phyloP scores from a whole-genome alignment of 2,888 invertebrate species.

The Dasysyrphus tricinctus region DNA sequence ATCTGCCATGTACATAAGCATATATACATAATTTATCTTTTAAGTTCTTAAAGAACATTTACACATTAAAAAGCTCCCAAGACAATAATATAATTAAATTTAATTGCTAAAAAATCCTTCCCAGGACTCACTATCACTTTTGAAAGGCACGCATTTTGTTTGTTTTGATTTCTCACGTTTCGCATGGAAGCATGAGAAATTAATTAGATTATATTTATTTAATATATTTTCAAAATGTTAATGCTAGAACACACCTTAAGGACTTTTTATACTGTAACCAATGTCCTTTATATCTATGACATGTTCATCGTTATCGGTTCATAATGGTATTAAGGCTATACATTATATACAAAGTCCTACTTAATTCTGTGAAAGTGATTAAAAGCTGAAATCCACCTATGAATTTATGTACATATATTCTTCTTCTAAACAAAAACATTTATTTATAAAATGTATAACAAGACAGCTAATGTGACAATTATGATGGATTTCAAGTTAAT shows the following conservation, averaged over 20 bases:
- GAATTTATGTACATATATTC: too few relatives aligned
- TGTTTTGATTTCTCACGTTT: constrained; percentile 28
- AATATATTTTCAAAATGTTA: constrained; percentile 3
- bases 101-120: constrained; percentile 4
- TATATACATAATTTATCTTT: too few relatives aligned
- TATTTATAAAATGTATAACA: too few relatives aligned
- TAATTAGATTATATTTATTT: constrained; percentile 19
- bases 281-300: neutral
- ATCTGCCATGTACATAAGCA: too few relatives aligned
- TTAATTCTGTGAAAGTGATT: too few relatives aligned
- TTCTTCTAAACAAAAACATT: too few relatives aligned
- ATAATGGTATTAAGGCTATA: too few relatives aligned
- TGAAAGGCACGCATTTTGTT: neutral
- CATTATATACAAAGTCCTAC: too few relatives aligned
- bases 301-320: neutral
- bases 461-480: too few relatives aligned
- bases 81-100: constrained; percentile 31
- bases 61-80: neutral
- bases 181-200: neutral
- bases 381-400: too few relatives aligned
- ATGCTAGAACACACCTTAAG: constrained; percentile 12
- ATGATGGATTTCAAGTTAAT: neutral
- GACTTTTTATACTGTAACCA: neutral
- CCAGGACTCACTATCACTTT: neutral
- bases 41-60: neutral